Percentiles rank a stretch among this genome's conserved stretches.
Conservation (phyloP, 2,113 vertebrate species). For the Brachyhypopomus gauderio region DNA sequence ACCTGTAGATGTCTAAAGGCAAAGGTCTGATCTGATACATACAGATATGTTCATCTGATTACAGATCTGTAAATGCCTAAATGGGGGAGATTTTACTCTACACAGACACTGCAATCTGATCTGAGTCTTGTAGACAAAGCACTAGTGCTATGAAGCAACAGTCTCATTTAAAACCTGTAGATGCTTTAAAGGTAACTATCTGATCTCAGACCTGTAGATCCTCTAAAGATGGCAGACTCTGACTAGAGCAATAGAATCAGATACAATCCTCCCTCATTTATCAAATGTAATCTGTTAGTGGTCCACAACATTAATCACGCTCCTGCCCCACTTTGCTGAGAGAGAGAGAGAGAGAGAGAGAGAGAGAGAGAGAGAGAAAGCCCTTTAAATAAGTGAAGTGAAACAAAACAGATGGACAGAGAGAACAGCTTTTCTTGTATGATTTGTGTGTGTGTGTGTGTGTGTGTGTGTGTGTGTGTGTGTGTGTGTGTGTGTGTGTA, state of each 20-base stretch:
- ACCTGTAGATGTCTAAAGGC: no score
- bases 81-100: neutral
- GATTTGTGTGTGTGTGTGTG: neutral
- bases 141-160: neutral
- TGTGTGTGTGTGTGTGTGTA: slow-evolving; percentile 31
- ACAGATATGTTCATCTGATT: neutral
- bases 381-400: neutral
- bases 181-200: neutral
- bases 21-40: no score
- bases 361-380: neutral
- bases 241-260: slow-evolving; percentile 7
- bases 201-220: slow-evolving; percentile 25
- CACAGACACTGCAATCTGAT: slow-evolving; percentile 29
- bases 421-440: neutral
- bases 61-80: neutral
- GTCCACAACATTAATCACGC: slow-evolving; percentile 51
- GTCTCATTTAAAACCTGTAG: slow-evolving; percentile 20
- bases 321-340: slow-evolving; percentile 33
- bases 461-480: slow-evolving; percentile 20
- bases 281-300: slow-evolving; percentile 52
- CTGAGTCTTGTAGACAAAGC: slow-evolving; percentile 35
- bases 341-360: neutral
- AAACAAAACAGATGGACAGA: neutral
- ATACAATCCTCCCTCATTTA: slow-evolving; percentile 44
- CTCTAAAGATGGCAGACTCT: slow-evolving; percentile 30